These are phyloP conservation scores for Pteropus rufus DNA, from an alignment of 2,797 vertebrate species.

Conservation along the genomic window DNA sequence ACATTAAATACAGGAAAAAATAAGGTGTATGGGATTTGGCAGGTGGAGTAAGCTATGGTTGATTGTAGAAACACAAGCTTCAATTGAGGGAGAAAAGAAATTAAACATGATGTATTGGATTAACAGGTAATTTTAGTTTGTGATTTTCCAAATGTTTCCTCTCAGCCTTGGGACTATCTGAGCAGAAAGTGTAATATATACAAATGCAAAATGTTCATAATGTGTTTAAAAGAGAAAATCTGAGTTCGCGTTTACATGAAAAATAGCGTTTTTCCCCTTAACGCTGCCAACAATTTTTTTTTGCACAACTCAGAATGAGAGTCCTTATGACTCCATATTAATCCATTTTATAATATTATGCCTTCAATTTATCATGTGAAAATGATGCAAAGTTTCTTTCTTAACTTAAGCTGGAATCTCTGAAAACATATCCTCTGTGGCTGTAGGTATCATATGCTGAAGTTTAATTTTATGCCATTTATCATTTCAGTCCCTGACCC, in stretches of 20 bases:
- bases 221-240: slow-evolving; percentile 29
- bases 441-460: background rate
- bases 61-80: background rate
- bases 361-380: slow-evolving; percentile 21
- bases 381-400: background rate
- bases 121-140: slow-evolving; percentile 37
- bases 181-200: slow-evolving; percentile 34
- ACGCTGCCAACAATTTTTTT: background rate
- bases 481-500: background rate
- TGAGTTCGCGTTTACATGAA: background rate
- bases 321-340: slow-evolving; percentile 5
- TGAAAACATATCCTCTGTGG: background rate
- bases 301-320: background rate
- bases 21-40: background rate
- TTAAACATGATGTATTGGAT: background rate
- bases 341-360: slow-evolving; percentile 26
- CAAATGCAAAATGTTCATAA: slow-evolving; percentile 33
- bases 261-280: slow-evolving; percentile 5
- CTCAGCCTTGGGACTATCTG: slow-evolving; percentile 30
- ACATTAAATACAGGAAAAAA: background rate
- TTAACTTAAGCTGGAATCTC: background rate
- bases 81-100: background rate
- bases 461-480: slow-evolving; percentile 27
- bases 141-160: slow-evolving; percentile 43
- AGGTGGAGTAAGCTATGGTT: background rate